phyloP scores from a whole-genome alignment of 2,797 vertebrate species.

The Parauchenoglanis ngamensis region DNA sequence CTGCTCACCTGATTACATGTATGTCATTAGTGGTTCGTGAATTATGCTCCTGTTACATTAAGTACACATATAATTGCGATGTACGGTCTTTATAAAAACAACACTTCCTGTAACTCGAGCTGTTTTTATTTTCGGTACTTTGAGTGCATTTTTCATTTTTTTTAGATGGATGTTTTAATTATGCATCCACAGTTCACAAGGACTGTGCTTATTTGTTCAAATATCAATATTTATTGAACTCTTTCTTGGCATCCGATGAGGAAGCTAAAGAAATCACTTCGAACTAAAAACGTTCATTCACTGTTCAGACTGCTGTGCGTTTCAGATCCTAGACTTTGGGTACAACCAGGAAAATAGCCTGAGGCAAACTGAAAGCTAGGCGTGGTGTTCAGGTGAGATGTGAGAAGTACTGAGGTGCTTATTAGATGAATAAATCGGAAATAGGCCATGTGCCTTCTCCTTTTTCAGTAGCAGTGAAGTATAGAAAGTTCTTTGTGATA shows the following conservation, averaged over 20 bases:
- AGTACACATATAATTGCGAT: conserved; percentile 43
- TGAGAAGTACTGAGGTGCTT: conserved; percentile 56
- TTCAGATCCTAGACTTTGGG: background rate
- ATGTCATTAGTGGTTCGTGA: conserved; percentile 45
- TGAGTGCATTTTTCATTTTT: background rate
- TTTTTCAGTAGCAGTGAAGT: conserved; percentile 32
- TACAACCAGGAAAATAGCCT: background rate
- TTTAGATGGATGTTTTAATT: conserved; percentile 38
- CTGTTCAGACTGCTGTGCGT: background rate
- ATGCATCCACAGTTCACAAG: conserved; percentile 33
- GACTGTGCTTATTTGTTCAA: conserved; percentile 14
- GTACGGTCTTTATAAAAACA: conserved; percentile 47
- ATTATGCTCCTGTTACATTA: conserved; percentile 42
- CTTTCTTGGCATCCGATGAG: conserved; percentile 28
- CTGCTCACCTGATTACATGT: conserved; percentile 50
- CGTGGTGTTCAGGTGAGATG: background rate
- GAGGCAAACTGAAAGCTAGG: background rate
- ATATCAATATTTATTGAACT: conserved; percentile 49
- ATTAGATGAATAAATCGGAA: conserved; percentile 73
- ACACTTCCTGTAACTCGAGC: conserved; percentile 37
- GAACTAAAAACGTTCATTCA: conserved; percentile 6
- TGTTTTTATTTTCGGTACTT: conserved; percentile 12
- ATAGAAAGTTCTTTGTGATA: conserved; percentile 55
- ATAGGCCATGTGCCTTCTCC: conserved; percentile 50
- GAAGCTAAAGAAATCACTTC: conserved; percentile 1